Evolutionary conservation across 2,797 vertebrate genomes (phyloP), one percentile per base, ranked within the genome.

Genomic region (Triplophysa bombifrons): DNA sequence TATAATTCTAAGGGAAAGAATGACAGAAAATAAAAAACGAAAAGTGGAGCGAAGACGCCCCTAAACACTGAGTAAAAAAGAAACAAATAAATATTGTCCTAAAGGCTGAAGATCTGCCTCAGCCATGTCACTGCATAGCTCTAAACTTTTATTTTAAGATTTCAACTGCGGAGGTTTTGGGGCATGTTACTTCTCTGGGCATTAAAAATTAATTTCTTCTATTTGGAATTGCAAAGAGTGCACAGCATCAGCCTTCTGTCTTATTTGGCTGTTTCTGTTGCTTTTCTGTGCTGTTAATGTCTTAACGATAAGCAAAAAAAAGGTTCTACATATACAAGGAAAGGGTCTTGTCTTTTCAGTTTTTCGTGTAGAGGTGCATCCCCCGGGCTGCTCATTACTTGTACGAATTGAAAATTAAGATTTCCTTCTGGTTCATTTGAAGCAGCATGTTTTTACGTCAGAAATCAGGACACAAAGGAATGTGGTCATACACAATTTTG

Each of bases 181-280:
- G 60, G 44, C 70, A 6, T 20, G 27, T 71, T 74, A 44, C 34
- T 53, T 75, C 71, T 30, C 71, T 73, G 25, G 48, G 34, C 22
- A 72, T 83, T 67, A 85, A 76, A 85, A 73, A 81, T 80, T 8
- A 6, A 74, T 75, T 79, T 68, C 13, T 58, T 77, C 78, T 77
- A 50, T 79, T 68, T 78, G 30, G 50, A 76, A 50, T 41, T 63
- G 30, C 56, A 25, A 70, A 27, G 44, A 78, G 61, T 38, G 17
- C 16, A 61, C 41, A 34, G 17, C 66, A 61, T 60, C 25, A 60
- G 34, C 56, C 30, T 34, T 51, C 41, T 69, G 60, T 41, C 48
- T 76, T 66, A 58, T 76, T 67, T 56, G 30, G n/a, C 34, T 55
- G 12, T 69, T 78, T 78, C 20, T 70, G 56, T 69, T 63, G n/a